These are phyloP conservation scores for Pleuronectes platessa DNA, from an alignment of 2,113 vertebrate species.

Conservation along the genomic window DNA sequence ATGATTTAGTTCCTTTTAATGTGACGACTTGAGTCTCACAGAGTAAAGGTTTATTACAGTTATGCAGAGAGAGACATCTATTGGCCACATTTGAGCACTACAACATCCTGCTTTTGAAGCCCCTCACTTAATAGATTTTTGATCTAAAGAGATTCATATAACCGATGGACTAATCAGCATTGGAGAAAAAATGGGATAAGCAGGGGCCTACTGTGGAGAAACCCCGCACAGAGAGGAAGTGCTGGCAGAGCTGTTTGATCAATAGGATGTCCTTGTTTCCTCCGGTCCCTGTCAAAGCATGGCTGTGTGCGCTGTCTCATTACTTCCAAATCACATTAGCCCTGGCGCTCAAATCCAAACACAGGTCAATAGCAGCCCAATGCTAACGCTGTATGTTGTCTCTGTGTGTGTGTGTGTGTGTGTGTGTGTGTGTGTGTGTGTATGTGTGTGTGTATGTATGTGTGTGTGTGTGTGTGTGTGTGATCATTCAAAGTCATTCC, in stretches of 20 bases:
- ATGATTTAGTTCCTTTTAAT: no score
- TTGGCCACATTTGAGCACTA: slow-evolving; percentile 45
- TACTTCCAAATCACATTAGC: slow-evolving; percentile 62
- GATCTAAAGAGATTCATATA: slow-evolving; percentile 28
- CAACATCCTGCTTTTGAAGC: slow-evolving; percentile 26
- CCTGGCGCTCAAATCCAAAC: slow-evolving; percentile 46
- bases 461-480: slow-evolving; percentile 28
- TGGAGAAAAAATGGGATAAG: slow-evolving; percentile 26
- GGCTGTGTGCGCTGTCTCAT: slow-evolving; percentile 56
- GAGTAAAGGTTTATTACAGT: neutral
- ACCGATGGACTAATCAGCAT: slow-evolving; percentile 29
- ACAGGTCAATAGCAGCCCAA: slow-evolving; percentile 58
- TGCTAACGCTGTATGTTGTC: slow-evolving; percentile 9
- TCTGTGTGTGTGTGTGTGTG: slow-evolving; percentile 19
- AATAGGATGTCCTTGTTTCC: slow-evolving; percentile 70
- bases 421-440: slow-evolving; percentile 32
- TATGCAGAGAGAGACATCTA: slow-evolving; percentile 61
- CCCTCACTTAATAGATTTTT: slow-evolving; percentile 12
- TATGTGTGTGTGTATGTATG: slow-evolving; percentile 32
- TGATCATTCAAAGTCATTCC: slow-evolving; percentile 34
- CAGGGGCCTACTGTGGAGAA: slow-evolving; percentile 17
- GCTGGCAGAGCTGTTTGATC: slow-evolving; percentile 56
- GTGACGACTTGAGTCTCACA: neutral
- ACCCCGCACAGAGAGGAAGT: slow-evolving; percentile 33
- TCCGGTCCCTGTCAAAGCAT: slow-evolving; percentile 55